Evolutionary conservation across 2,888 invertebrate genomes (phyloP).

Genomic region (Dryomyza anilis): DNA sequence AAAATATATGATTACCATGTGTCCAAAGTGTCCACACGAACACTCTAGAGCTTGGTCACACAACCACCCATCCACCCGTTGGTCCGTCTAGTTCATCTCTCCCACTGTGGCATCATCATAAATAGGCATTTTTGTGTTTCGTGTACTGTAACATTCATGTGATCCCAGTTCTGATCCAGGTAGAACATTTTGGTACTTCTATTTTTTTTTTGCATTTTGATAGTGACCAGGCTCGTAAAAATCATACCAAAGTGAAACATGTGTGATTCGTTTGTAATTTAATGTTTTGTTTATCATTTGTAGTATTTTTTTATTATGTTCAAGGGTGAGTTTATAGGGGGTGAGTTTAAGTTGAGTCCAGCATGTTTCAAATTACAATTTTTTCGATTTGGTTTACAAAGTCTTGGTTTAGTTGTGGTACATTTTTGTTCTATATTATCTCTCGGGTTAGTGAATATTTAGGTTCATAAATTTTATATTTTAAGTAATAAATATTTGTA

Average conservation of each 20-base stretch:
- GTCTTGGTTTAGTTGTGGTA: too few species aligned
- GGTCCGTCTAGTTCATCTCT: slow-evolving; percentile 31
- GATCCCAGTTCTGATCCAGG: slow-evolving; percentile 51
- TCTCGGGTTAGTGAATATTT: too few species aligned
- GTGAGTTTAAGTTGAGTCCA: neutral
- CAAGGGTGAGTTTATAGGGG: neutral
- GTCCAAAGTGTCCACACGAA: slow-evolving; percentile 39
- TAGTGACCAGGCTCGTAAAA: slow-evolving; percentile 48
- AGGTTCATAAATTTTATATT: too few species aligned
- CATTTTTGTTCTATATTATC: too few species aligned
- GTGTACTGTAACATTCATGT: neutral
- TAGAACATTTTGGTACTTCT: slow-evolving; percentile 49
- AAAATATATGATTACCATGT: slow-evolving; percentile 60
- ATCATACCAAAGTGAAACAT: slow-evolving; percentile 57
- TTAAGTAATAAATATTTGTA: too few species aligned
- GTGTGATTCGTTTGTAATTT: slow-evolving; percentile 45
- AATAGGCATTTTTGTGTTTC: slow-evolving; percentile 16
- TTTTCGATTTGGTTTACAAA: too few species aligned
- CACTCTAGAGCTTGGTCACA: neutral
- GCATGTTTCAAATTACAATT: too few species aligned
- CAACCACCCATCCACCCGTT: slow-evolving; percentile 32
- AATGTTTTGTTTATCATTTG: neutral
- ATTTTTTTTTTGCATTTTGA: too few species aligned
- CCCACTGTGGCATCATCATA: slow-evolving; percentile 3
- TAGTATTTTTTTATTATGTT: neutral